Evolutionary conservation across 2,797 vertebrate species (phyloP).

Genomic region (Acridotheres tristis): DNA sequence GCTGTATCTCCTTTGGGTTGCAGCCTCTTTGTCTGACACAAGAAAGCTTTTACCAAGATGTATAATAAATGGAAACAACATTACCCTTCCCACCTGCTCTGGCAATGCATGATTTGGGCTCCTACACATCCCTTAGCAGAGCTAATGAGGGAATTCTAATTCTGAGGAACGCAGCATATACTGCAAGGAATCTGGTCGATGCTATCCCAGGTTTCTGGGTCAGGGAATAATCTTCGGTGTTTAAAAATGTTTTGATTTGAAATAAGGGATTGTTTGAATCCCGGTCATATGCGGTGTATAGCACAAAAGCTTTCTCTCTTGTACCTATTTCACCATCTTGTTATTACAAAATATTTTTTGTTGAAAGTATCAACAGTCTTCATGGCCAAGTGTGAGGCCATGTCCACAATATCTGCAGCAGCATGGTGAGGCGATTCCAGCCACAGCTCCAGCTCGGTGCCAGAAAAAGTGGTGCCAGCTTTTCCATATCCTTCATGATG

Average conservation of each 20-base stretch:
- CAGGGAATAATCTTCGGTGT: neutral
- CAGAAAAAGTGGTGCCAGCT: neutral
- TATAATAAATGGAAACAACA: neutral
- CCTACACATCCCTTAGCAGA: neutral
- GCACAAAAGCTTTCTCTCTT: neutral
- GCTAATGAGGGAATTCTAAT: neutral
- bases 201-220: neutral
- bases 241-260: neutral
- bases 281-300: neutral
- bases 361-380: neutral
- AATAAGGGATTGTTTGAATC: neutral
- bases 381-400: neutral
- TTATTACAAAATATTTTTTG: neutral
- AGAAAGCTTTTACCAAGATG: neutral
- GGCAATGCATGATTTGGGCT: neutral
- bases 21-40: neutral
- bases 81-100: neutral
- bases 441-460: neutral
- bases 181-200: neutral
- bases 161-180: neutral
- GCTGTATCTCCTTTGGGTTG: neutral
- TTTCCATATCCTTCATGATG: neutral
- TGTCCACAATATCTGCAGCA: accelerated
- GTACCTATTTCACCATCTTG: neutral
- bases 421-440: neutral